A percentile compares a stretch with the other conserved stretches of the same genome.
These are phyloP conservation scores for Pararge aegeria DNA, from an alignment of 1,140 invertebrate species.

Conservation along the genomic window DNA sequence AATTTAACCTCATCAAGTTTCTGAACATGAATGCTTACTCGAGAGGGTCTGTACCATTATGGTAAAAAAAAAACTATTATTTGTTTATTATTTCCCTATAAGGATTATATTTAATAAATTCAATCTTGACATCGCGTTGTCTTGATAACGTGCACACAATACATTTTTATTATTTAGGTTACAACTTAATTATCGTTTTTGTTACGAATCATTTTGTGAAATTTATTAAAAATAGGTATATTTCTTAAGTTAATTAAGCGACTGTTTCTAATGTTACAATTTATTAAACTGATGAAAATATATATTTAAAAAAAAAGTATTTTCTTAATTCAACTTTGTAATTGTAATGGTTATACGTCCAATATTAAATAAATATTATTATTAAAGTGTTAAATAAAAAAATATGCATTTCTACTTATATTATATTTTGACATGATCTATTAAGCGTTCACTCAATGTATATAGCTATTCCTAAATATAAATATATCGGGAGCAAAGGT, in stretches of 20 bases:
- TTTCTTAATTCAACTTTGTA: slow-evolving; percentile 62
- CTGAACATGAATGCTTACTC: no score
- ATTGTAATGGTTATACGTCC: slow-evolving; percentile 49
- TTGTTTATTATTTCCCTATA: slow-evolving; percentile 10
- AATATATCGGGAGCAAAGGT: slow-evolving; percentile 56
- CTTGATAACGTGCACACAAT: slow-evolving; percentile 11
- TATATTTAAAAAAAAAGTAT: slow-evolving; percentile 48
- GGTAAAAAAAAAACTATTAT: background rate
- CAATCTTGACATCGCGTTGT: slow-evolving; percentile 11
- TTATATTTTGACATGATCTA: slow-evolving; percentile 46
- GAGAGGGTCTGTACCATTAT: no score
- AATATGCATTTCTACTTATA: slow-evolving; percentile 61
- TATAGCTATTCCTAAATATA: slow-evolving; percentile 43
- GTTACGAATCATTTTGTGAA: slow-evolving; percentile 38
- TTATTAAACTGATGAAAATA: slow-evolving; percentile 40
- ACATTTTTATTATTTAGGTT: slow-evolving; percentile 6
- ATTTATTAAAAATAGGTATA: slow-evolving; percentile 27
- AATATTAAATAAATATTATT: slow-evolving; percentile 34
- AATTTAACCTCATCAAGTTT: no score
- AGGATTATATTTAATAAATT: background rate
- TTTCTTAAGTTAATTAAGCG: slow-evolving; percentile 67
- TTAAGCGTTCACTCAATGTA: slow-evolving; percentile 53
- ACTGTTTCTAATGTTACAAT: slow-evolving; percentile 63
- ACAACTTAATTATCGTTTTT: slow-evolving; percentile 36
- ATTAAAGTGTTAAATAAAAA: slow-evolving; percentile 42